Conservation (phyloP, 2,888 invertebrate genomes). For the Odontothrips loti region DNA sequence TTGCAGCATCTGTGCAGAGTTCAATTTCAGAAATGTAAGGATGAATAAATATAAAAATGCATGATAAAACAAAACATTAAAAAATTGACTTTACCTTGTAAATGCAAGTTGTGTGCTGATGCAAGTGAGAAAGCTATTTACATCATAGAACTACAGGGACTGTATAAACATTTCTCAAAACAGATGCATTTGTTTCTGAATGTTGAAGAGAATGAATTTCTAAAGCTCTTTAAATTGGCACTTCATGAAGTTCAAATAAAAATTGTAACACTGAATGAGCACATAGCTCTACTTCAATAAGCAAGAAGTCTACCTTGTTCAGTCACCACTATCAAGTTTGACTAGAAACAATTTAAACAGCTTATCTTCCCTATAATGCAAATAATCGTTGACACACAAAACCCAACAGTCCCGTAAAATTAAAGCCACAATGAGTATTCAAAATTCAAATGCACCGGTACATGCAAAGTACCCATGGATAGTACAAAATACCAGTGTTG, state of each 20-base stretch:
- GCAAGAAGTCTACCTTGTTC: not conserved
- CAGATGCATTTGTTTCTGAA: too few relatives aligned
- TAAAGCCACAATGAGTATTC: conserved; percentile 22
- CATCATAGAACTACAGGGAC: too few relatives aligned
- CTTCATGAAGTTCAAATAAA: not conserved
- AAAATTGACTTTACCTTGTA: not conserved
- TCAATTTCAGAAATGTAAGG: not conserved
- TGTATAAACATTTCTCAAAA: too few relatives aligned
- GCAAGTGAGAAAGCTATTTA: too few relatives aligned
- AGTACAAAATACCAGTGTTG: not conserved
- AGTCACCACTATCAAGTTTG: not conserved
- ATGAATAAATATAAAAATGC: not conserved
- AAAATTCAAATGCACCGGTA: not conserved
- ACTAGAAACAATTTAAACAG: conserved; percentile 17
- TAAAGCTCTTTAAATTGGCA: not conserved
- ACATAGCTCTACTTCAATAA: not conserved
- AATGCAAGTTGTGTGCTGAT: not conserved
- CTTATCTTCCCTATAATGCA: not conserved
- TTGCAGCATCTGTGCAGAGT: not conserved
- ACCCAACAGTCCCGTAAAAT: not conserved
- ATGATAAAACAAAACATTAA: not conserved
- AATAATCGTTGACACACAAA: not conserved
- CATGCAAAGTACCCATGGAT: not conserved
- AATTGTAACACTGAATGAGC: not conserved
- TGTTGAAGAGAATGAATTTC: too few relatives aligned